phyloP scores from a whole-genome alignment of 2,113 vertebrate genomes.

The Jacana jacana region DNA sequence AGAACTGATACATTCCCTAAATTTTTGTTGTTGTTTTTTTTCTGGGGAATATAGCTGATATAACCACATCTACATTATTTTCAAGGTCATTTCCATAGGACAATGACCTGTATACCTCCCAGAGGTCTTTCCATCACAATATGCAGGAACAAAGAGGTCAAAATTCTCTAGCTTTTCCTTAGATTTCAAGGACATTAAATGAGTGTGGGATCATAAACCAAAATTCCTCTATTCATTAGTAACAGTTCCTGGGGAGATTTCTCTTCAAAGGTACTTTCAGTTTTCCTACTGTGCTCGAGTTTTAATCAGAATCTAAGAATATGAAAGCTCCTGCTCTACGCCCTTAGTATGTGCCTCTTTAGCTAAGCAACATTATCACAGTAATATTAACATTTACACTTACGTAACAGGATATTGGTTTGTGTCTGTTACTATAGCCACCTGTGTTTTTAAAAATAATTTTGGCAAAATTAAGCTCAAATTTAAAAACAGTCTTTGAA shows the following conservation, averaged over 20 bases:
- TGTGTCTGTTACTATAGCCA: not conserved
- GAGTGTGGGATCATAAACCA: not conserved
- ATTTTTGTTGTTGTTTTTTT: not conserved
- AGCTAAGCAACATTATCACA: not conserved
- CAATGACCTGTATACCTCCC: not conserved
- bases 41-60: not conserved
- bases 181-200: not conserved
- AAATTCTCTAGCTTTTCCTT: not conserved
- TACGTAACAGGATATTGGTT: not conserved
- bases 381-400: not conserved
- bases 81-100: not conserved
- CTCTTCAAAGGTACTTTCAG: not conserved
- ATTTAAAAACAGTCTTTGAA: not conserved
- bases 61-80: not conserved
- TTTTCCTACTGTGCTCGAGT: not conserved
- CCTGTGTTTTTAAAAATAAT: not conserved
- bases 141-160: not conserved
- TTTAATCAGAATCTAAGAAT: not conserved
- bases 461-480: not conserved
- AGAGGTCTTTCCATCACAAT: not conserved
- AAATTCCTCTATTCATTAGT: not conserved
- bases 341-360: not conserved
- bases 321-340: not conserved
- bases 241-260: not conserved
- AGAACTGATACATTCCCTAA: not conserved